Evolutionary conservation across 2,797 vertebrate species (phyloP), one percentile per base, ranked within the genome.

Genomic region (Novumbra hubbsi): DNA sequence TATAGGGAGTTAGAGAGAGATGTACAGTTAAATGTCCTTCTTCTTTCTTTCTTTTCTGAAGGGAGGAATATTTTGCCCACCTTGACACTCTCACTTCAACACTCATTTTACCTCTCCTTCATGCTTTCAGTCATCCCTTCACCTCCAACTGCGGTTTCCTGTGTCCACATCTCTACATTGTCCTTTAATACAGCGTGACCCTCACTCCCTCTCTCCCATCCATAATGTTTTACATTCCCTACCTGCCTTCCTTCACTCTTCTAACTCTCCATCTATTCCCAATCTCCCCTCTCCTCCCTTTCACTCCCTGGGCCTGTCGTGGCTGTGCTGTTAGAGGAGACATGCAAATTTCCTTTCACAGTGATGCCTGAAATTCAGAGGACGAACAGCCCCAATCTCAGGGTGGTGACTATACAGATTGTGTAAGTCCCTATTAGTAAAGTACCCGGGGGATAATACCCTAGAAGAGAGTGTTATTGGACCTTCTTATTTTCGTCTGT

Each of bases 51-150:
- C 34, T 38, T 38, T 38, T 38, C 34, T 38, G 34, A 38, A 38
- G 5, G 34, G 34, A 7, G 34, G 8, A 52, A 15, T 1, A 4
- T 11, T 14, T 27, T 24, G 30, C 45, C 30, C 60, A 38, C 68
- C 38, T 72, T 72, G 49, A 67, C 49, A n/a, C 17, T 55, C 24
- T 64, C 41, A 19, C 38, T 68, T 27, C 66, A 34, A 38, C 34
- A 6, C 34, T 38, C 34, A 4, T 5, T 38, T 21, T 0, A 14
- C 30, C 50, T 70, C 57, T 81, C 55, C 41, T 34, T 63, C 16
- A 55, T 28, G 63, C 57, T 55, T 50, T 65, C 28, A 49, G 52
- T 15, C 1, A 48, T 68, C 48, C 12, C 28, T 45, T 49, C 24
- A 45, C 65, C 21, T 45, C 27, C 7, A 12, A 11, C 50, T 41